phyloP scores from a whole-genome alignment of 2,888 invertebrate genomes.

The Drosophila conformis region DNA sequence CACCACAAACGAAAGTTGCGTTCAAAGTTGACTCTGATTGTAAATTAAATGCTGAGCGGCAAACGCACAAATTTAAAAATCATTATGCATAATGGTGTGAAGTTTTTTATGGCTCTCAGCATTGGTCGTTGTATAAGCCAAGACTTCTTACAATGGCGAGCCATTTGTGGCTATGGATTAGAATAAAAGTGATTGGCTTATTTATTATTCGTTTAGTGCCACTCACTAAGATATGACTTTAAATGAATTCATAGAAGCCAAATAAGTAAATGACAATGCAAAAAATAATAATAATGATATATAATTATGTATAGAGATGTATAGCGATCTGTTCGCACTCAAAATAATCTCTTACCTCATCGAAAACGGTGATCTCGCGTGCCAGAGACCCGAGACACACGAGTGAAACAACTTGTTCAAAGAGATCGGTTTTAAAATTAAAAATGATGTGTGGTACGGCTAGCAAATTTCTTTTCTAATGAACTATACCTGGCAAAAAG shows the following conservation, averaged over 20 bases:
- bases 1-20: slow-evolving; percentile 17
- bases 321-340: slow-evolving; percentile 13
- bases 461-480: slow-evolving; percentile 26
- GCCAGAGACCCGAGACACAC: slow-evolving; percentile 44
- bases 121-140: neutral
- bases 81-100: slow-evolving; percentile 59
- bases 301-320: slow-evolving; percentile 6
- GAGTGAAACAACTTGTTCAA: slow-evolving; percentile 40
- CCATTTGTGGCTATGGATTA: neutral
- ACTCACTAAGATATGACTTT: slow-evolving; percentile 5
- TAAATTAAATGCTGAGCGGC: slow-evolving; percentile 50
- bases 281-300: slow-evolving; percentile 16
- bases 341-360: slow-evolving; percentile 62
- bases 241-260: slow-evolving; percentile 9
- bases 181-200: neutral
- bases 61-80: slow-evolving; percentile 41
- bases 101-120: slow-evolving; percentile 14
- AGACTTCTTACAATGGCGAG: neutral
- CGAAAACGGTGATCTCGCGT: slow-evolving; percentile 52
- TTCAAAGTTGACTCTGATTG: slow-evolving; percentile 39
- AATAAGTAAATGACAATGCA: slow-evolving; percentile 21
- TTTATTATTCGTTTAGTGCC: neutral
- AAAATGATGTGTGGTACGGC: slow-evolving; percentile 39
- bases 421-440: slow-evolving; percentile 45
- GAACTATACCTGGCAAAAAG: slow-evolving; percentile 24